A percentile compares a stretch with the other conserved stretches of the same genome.
Conservation (phyloP, 2,113 vertebrate species). For the Cavia porcellus region DNA sequence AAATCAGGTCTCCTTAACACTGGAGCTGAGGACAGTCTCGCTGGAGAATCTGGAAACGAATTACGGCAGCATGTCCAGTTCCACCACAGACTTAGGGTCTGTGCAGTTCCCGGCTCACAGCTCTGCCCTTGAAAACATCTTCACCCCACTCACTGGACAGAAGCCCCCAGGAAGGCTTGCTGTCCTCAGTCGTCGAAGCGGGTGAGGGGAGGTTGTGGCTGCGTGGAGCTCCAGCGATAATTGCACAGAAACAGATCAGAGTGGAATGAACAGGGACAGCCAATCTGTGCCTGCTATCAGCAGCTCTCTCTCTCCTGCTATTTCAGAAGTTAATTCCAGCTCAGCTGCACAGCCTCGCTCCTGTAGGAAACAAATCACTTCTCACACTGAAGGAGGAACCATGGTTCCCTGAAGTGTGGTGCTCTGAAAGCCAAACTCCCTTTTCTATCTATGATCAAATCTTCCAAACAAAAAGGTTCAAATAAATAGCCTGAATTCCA, state of each 20-base stretch:
- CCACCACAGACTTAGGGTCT: background rate
- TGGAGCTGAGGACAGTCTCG: background rate
- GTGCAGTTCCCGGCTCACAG: too few species aligned
- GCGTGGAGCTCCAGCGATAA: background rate
- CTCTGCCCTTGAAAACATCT: background rate
- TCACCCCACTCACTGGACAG: background rate
- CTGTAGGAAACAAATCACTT: constrained; percentile 72
- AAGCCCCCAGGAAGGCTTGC: rapidly evolving
- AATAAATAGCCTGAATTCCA: constrained; percentile 58
- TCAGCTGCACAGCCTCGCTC: constrained; percentile 67
- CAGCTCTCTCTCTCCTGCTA: background rate
- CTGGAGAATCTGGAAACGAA: background rate
- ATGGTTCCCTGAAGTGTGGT: constrained; percentile 62
- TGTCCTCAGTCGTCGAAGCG: background rate
- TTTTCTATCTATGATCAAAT: constrained; percentile 72
- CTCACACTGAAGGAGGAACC: constrained; percentile 76
- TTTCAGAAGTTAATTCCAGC: constrained; percentile 77
- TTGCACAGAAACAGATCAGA: background rate
- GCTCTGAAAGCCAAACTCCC: constrained; percentile 72
- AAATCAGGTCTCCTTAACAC: background rate
- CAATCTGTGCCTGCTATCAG: background rate
- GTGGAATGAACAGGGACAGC: background rate
- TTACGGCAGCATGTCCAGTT: background rate
- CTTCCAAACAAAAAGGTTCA: constrained; percentile 61
- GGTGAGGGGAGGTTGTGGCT: rapidly evolving